Base-by-base conservation (phyloP, 1,140 invertebrate genomes). In the Watersipora subatra region DNA sequence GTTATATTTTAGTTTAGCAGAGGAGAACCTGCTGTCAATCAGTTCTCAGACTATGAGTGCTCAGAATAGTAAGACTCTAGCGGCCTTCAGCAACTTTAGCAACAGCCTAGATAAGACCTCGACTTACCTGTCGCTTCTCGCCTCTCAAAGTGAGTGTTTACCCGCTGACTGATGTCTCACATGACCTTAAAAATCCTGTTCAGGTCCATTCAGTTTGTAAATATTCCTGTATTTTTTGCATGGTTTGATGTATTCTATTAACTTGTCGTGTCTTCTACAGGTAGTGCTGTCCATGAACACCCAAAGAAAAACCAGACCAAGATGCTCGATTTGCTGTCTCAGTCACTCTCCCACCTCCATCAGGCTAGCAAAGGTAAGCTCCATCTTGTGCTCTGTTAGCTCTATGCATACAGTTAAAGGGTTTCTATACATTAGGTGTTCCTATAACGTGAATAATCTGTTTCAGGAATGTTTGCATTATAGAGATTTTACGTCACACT, bases 1-100 rank as follows among this genome's bases (percentile, higher is more conserved):
- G n/a, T n/a, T 3, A 30, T 26, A 15, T 62, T 68, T 61, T 71
- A 79, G 77, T 71, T 65, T 78, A 26, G 75, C 76, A 64, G 76
- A 78, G 66, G 77, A 79, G 62, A 76, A 74, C 73, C 70, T 71
- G 27, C 66, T 76, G 17, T 75, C 76, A 1, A 74, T 73, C 0
- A 78, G 75, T 67, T 73, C 73, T 1, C 69, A 71, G 25, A 73
- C 72, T 17, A 68, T 78, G 22, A 69, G 72, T 20, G 58, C 69
- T 25, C 77, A 77, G 64, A 78, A 78, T 57, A 71, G 69, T 66
- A 75, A 78, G 3, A 65, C 77, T 19, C 66, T 74, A 46, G 62
- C 69, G 20, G 73, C 74, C 17, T 62, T 76, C 1, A 70, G 75
- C 62, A 68, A 70, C 64, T 65, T 78, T 7, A 73, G 67, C 27